Base-by-base conservation (phyloP, 2,797 vertebrate genomes). In the Labroides dimidiatus region DNA sequence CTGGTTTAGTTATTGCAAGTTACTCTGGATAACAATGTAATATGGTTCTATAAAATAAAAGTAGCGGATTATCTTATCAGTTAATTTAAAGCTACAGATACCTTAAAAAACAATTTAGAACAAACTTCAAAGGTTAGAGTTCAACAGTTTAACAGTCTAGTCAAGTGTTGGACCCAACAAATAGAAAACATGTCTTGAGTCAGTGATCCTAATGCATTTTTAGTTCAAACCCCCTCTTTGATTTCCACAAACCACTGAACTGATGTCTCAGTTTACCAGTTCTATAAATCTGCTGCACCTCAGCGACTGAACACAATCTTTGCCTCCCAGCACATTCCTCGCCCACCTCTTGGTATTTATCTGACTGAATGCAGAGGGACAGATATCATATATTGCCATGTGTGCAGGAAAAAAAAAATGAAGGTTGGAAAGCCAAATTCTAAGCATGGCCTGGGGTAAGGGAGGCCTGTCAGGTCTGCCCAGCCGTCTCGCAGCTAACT, bases 341-440 rank as follows among this genome's bases (percentile, higher is more conserved):
- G 41, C 66, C 87, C 81, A 92, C 87, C 78, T 81, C 10, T 50
- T 93, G 92, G 89, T 91, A 94, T 94, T 94, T 92, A 77, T 75
- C 67, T 85, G 91, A 92, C 76, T 84, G 76, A 87, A 94, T 93
- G 72, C 80, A 84, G 79, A 92, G 64, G 72, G 93, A 93, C 92
- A 91, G 85, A 87, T 90, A 92, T 93, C 92, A 90, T 92, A 93
- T 75, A 90, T 88, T 78, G 78, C 60, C 44, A 78, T 69, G 80
- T 86, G 85, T 64, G 77, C 63, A 78, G 82, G 24, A 77, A 87
- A 88, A 41, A 85, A 88, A 41, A 85, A 87, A 78, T 77, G 69
- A 78, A 51, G 80, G 75, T 73, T 77, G 70, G 86, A 87, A 89
- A 91, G 82, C 86, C 90, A 92, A 92, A 93, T 89, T 89, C 78